Evolutionary conservation across 2,888 invertebrate genomes (phyloP), one percentile per base, ranked within the genome.

Genomic region (Dynastes hyllus): DNA sequence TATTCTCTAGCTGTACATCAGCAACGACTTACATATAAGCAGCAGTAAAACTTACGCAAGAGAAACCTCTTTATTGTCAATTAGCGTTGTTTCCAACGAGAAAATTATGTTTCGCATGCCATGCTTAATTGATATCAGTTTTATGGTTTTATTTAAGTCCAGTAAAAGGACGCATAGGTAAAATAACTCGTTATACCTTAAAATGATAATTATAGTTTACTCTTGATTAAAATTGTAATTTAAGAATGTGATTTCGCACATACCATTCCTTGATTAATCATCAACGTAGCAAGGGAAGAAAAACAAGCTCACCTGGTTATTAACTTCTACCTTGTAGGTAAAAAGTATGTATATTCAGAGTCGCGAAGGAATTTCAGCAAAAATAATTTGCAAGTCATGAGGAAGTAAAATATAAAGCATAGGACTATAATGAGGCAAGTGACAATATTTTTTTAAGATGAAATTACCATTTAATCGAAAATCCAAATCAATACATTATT

Each of bases 81-180:
- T 58, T 32, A 32, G 13, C n/a, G 50, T 3, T 16, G 16, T 16
- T 16, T 22, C 11, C 29, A 55, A 37, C n/a, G 8, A 61, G 40
- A 45, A 75, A 73, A 61, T 75, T 50, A 16, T 61, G 16, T 32
- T 29, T 32, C 55, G 61, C 61, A 61, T 61, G 50, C 63, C 45
- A 45, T 75, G 22, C 58, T 61, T 75, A 75, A 75, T 75, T 40
- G 73, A 61, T 61, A 53, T 45, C 22, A 27, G 45, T 45, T 73
- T 71, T 71, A 22, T 58, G 58, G 13, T 70, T 29, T 29, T 53
- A 45, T 27, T 70, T 40, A 8, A 2, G 13, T 16, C 32, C 58
- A 55, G 16, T 29, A 29, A 58, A 22, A 58, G 37, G 9, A 55
- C 2, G n/a, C 22, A 4, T 9, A 67, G 22, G 45, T 5, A 16